Percentiles rank a stretch among this genome's conserved stretches.
Evolutionary conservation across 2,797 vertebrate species (phyloP).

Genomic region (Micromesistius poutassou): DNA sequence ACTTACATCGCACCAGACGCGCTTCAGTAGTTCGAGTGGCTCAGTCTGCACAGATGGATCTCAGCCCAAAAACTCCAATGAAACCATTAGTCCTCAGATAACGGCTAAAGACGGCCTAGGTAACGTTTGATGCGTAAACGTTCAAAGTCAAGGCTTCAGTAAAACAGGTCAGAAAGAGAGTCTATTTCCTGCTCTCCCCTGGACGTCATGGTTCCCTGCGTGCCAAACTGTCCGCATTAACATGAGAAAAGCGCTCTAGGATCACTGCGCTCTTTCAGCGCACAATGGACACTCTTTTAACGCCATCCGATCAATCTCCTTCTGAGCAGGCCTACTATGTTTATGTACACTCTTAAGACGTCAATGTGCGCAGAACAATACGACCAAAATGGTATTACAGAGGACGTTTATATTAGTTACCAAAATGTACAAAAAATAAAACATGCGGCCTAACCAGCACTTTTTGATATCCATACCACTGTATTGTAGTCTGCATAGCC

Average conservation of each 20-base stretch:
- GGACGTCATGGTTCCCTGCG: neutral
- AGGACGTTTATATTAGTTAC: no score
- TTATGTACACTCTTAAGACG: neutral
- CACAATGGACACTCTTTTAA: constrained; percentile 23
- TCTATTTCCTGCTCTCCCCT: neutral
- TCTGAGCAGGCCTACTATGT: neutral
- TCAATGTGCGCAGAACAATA: neutral
- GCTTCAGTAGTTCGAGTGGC: neutral
- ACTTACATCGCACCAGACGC: no score
- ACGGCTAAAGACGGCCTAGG: neutral
- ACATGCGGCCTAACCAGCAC: no score
- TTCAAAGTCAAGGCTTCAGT: neutral
- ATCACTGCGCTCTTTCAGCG: constrained; percentile 57
- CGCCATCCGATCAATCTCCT: neutral
- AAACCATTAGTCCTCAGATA: neutral
- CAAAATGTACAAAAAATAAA: neutral
- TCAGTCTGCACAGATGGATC: neutral
- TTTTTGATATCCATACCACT: neutral
- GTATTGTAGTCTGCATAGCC: neutral
- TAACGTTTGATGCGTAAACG: neutral
- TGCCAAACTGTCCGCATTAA: constrained; percentile 45
- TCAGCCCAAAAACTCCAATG: no score
- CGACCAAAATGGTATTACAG: no score
- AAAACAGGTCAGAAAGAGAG: neutral
- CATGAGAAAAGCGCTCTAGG: constrained; percentile 62